Base-by-base conservation (phyloP, 2,797 vertebrate species). In the Syngnathus rostellatus region DNA sequence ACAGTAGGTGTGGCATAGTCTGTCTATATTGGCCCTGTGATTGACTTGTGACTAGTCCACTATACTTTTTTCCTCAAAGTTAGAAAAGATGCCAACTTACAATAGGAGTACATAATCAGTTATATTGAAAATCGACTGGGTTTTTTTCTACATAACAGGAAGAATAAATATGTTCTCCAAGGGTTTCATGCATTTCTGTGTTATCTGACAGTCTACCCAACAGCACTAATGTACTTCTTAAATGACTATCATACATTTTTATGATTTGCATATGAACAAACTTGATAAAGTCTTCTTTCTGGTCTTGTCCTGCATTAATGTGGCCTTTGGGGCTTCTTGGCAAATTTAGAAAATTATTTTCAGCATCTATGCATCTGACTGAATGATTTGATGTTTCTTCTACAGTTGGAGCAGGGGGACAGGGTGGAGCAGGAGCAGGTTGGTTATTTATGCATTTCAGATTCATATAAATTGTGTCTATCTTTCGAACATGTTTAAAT, bases 391-490 rank as follows among this genome's bases (percentile, higher is more conserved):
- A 41, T 68, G 45, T 70, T 48, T 79, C 48, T 39, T 64, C 10
- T 68, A 55, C 70, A 89, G 88, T 81, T 73, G 80, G 63, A 71
- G 79, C 68, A 2, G 77, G 65, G 62, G 87, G 84, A 14, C 80
- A 73, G 62, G 78, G 72, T 57, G 74, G 68, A 62, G 73, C 68
- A 63, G 81, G 67, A n/a, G 46, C 50, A 77, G 86, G 87, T 87
- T 62, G 41, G 6, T 51, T 58, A 8, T 70, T 62, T 1, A 12
- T 61, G 39, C 46, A 64, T 64, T 66, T 21, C 0, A 70, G 23
- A 61, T 4, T 66, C 25, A 40, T 51, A 2, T 1, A 37, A 11
- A 8, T 5, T 61, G 21, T 65, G 46, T 41, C 0, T 23, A 19
- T 31, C 6, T 62, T 59, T n/a, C 5, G 67, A 14, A 63, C 25